A percentile compares a stretch with the other conserved stretches of the same genome.
Evolutionary conservation across 1,140 invertebrate species (phyloP).

Genomic region (honey bee (Apis mellifera)): DNA sequence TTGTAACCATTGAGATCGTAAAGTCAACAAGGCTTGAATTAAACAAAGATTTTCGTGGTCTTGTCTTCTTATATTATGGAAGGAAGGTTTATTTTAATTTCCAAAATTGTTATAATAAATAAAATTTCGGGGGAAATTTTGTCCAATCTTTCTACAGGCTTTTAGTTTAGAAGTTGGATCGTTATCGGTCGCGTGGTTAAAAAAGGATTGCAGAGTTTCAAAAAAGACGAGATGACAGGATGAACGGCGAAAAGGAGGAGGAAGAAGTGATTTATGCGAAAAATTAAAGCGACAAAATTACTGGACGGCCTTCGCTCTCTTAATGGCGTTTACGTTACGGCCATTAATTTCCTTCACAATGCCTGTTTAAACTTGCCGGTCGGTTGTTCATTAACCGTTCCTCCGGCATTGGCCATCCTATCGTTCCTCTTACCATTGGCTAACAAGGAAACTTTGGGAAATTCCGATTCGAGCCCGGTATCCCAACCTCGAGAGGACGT

Average conservation of each 20-base stretch:
- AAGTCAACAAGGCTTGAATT: no score
- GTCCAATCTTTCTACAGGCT: no score
- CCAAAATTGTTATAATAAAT: no score
- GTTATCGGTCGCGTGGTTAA: no score
- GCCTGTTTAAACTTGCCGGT: conserved; percentile 38
- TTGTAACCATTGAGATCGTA: no score
- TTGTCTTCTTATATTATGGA: no score
- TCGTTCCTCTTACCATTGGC: neutral
- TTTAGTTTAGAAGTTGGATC: no score
- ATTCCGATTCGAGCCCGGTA: conserved; percentile 27
- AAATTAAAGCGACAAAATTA: conserved; percentile 36
- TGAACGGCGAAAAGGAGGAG: no score
- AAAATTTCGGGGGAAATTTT: no score
- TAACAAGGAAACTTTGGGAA: conserved; percentile 44
- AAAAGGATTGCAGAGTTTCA: neutral
- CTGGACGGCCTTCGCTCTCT: neutral
- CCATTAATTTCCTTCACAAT: conserved; percentile 47
- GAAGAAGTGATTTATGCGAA: conserved; percentile 33
- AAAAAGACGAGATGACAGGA: neutral
- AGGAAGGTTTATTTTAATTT: no score
- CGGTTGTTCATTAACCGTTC: conserved; percentile 47
- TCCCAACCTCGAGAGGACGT: neutral
- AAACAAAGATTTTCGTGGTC: no score
- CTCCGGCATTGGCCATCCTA: neutral
- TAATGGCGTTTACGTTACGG: conserved; percentile 28